Percentiles rank a stretch among this genome's conserved stretches.
These are phyloP conservation scores for Heliconius nattereri DNA, from an alignment of 1,140 invertebrate genomes.

Conservation along the genomic window DNA sequence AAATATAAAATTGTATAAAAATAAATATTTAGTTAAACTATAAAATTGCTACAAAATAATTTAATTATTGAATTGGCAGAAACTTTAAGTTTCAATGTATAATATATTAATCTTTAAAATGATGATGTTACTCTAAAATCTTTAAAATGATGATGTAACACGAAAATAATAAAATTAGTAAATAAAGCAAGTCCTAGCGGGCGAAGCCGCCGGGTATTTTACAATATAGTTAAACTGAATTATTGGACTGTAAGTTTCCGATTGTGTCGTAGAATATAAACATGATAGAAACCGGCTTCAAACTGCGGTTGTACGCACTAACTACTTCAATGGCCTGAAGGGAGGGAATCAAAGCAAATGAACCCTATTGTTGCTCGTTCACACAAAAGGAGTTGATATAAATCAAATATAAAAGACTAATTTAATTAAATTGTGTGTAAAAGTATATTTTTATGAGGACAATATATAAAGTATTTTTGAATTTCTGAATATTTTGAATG, in stretches of 20 bases:
- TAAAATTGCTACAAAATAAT: no score
- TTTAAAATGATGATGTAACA: no score
- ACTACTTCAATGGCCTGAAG: conserved; percentile 10
- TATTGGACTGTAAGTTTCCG: conserved; percentile 4
- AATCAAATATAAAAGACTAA: conserved; percentile 7
- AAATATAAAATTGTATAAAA: no score
- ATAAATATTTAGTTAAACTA: no score
- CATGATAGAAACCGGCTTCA: conserved; percentile 12
- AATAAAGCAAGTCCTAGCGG: no score
- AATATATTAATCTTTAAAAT: no score
- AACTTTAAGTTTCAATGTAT: no score
- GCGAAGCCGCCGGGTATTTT: neutral
- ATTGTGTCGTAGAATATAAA: conserved; percentile 4
- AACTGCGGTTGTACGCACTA: conserved; percentile 23
- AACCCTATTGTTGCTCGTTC: conserved; percentile 6
- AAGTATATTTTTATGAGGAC: neutral
- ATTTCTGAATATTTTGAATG: neutral
- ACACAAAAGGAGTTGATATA: conserved; percentile 9
- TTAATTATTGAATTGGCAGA: no score
- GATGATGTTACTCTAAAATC: no score
- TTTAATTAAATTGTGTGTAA: neutral
- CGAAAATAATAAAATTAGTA: no score
- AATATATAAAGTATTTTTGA: neutral
- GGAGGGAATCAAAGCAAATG: conserved; percentile 10
- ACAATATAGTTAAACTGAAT: conserved; percentile 11